phyloP scores from a whole-genome alignment of 2,797 vertebrate species.

The Cuculus canorus region DNA sequence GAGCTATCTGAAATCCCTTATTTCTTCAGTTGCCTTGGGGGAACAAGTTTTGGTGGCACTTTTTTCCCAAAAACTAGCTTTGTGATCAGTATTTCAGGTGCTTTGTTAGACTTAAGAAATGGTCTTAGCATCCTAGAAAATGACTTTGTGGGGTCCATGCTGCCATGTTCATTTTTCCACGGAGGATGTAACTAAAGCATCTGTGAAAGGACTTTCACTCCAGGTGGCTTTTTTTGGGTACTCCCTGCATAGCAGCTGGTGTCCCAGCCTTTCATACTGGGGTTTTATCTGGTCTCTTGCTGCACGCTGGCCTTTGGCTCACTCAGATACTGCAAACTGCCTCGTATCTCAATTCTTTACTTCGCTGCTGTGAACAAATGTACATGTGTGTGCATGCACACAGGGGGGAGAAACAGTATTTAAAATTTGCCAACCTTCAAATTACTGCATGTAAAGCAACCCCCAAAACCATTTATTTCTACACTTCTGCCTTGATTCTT shows the following conservation, averaged over 20 bases:
- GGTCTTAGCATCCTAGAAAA: neutral
- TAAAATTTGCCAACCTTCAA: neutral
- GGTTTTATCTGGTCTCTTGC: neutral
- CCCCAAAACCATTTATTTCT: neutral
- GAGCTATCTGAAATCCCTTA: neutral
- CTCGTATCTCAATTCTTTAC: neutral
- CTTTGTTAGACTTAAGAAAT: neutral
- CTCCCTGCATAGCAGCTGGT: neutral
- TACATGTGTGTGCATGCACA: fast-evolving
- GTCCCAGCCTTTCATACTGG: neutral
- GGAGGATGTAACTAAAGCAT: neutral
- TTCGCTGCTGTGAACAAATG: neutral
- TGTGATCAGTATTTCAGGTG: neutral
- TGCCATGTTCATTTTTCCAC: neutral
- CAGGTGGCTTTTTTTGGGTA: neutral
- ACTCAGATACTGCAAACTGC: neutral
- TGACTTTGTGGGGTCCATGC: neutral
- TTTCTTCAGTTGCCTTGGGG: neutral
- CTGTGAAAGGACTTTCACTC: neutral
- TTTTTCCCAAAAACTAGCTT: neutral
- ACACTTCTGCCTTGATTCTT: constrained; percentile 3
- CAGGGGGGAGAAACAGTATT: neutral
- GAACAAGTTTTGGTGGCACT: neutral
- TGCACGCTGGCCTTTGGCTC: neutral
- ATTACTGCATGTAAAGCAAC: neutral